These are phyloP conservation scores for Tridacna crocea DNA, from an alignment of 2,888 invertebrate genomes.

Conservation along the genomic window DNA sequence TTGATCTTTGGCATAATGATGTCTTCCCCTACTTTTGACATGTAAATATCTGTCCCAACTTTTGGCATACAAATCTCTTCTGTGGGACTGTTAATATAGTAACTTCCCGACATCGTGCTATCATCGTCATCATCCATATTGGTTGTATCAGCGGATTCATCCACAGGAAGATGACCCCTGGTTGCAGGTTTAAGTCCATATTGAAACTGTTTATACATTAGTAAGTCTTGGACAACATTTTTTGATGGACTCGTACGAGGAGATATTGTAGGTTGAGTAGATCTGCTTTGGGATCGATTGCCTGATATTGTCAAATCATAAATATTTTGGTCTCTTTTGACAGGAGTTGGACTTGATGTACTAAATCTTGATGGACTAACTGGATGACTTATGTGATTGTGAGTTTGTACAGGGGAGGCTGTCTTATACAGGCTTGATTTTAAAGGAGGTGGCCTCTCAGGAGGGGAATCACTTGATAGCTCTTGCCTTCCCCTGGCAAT, in stretches of 20 bases:
- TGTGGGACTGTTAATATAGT: slow-evolving; percentile 54
- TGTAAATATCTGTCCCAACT: slow-evolving; percentile 52
- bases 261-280: slow-evolving; percentile 15
- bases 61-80: slow-evolving; percentile 47
- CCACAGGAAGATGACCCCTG: slow-evolving; percentile 39
- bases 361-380: slow-evolving; percentile 50
- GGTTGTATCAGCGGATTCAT: slow-evolving; percentile 61
- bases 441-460: slow-evolving; percentile 60
- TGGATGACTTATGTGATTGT: slow-evolving; percentile 39
- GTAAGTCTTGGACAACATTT: slow-evolving; percentile 60
- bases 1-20: too few species aligned
- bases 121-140: slow-evolving; percentile 55
- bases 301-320: slow-evolving; percentile 41
- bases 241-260: slow-evolving; percentile 50
- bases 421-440: slow-evolving; percentile 53
- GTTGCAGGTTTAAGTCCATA: slow-evolving; percentile 49
- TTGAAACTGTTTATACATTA: slow-evolving; percentile 64
- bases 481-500: slow-evolving; percentile 42
- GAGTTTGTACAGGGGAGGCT: slow-evolving; percentile 49
- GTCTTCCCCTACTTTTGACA: slow-evolving; percentile 28
- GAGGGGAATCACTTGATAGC: slow-evolving; percentile 31
- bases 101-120: slow-evolving; percentile 60
- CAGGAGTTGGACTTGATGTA: slow-evolving; percentile 58
- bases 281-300: slow-evolving; percentile 21
- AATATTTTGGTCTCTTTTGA: slow-evolving; percentile 33